These are phyloP conservation scores for Athalia rosae DNA, from an alignment of 2,888 invertebrate genomes.

Conservation along the genomic window DNA sequence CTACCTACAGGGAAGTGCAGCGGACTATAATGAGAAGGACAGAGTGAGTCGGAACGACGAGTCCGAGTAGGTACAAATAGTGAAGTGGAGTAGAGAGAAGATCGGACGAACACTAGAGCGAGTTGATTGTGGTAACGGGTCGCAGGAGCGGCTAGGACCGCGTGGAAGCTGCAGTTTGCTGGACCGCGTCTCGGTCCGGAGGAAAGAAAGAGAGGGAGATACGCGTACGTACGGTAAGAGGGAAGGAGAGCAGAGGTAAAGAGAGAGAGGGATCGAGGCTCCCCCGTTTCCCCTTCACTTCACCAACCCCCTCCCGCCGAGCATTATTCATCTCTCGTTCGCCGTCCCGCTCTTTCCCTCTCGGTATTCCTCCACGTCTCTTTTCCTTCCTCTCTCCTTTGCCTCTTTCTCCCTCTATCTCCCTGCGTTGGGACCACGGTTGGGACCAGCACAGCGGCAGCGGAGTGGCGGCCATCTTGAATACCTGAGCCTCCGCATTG, in stretches of 20 bases:
- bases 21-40: background rate
- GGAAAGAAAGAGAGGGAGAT: conserved; percentile 45
- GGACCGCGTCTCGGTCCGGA: conserved; percentile 48
- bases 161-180: conserved; percentile 53
- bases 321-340: conserved; percentile 46
- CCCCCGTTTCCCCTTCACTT: conserved; percentile 41
- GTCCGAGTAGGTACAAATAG: conserved; percentile 27
- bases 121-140: conserved; percentile 69
- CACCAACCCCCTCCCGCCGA: conserved; percentile 31
- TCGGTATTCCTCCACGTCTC: conserved; percentile 49
- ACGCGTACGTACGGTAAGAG: conserved; percentile 23
- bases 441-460: conserved; percentile 54
- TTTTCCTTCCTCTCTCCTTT: conserved; percentile 43
- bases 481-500: conserved; percentile 75
- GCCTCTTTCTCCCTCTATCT: conserved; percentile 45
- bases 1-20: conserved; percentile 17
- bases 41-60: background rate
- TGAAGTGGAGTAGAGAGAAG: conserved; percentile 50
- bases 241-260: conserved; percentile 45
- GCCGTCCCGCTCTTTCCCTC: conserved; percentile 45
- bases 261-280: conserved; percentile 42
- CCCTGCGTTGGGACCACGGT: conserved; percentile 47
- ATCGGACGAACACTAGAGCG: conserved; percentile 51
- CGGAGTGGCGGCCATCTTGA: conserved; percentile 73
- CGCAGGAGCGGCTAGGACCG: conserved; percentile 63